Percentiles rank a stretch among this genome's conserved stretches.
Conservation (phyloP, 2,797 vertebrate genomes). For the Poecilia gillii region DNA sequence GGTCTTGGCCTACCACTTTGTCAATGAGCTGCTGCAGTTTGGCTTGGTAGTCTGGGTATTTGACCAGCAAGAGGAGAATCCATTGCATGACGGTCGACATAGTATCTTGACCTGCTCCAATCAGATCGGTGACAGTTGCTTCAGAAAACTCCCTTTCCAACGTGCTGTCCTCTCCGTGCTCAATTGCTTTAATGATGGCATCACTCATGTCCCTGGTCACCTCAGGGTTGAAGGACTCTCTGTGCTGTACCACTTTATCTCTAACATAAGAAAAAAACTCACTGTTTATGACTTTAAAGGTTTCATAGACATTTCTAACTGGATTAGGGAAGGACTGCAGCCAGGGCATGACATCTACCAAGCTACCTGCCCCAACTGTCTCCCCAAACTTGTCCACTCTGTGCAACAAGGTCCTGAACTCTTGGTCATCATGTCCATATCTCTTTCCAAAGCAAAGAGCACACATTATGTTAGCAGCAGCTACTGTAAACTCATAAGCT, state of each 20-base stretch:
- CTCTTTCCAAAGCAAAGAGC: constrained; percentile 95
- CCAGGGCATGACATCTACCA: constrained; percentile 95
- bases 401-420: constrained; percentile 88
- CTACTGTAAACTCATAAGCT: constrained; percentile 80
- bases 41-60: constrained; percentile 77
- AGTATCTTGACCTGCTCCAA: constrained; percentile 97
- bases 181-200: constrained; percentile 85
- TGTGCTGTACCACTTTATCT: constrained; percentile 83
- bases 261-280: constrained; percentile 85
- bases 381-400: constrained; percentile 88
- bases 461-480: constrained; percentile 93
- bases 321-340: constrained; percentile 92
- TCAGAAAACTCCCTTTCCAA: constrained; percentile 77
- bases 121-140: constrained; percentile 89
- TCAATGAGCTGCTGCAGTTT: constrained; percentile 84
- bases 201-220: constrained; percentile 85
- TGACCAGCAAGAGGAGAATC: constrained; percentile 87
- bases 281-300: constrained; percentile 84
- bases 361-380: constrained; percentile 91
- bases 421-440: constrained; percentile 88
- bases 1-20: constrained; percentile 84
- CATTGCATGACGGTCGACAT: constrained; percentile 90
- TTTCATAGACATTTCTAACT: constrained; percentile 82
- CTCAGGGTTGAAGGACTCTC: constrained; percentile 76
- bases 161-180: constrained; percentile 70